Percentiles rank a stretch among this genome's conserved stretches.
These are phyloP conservation scores for Callionymus lyra DNA, from an alignment of 2,113 vertebrate genomes.

Conservation along the genomic window DNA sequence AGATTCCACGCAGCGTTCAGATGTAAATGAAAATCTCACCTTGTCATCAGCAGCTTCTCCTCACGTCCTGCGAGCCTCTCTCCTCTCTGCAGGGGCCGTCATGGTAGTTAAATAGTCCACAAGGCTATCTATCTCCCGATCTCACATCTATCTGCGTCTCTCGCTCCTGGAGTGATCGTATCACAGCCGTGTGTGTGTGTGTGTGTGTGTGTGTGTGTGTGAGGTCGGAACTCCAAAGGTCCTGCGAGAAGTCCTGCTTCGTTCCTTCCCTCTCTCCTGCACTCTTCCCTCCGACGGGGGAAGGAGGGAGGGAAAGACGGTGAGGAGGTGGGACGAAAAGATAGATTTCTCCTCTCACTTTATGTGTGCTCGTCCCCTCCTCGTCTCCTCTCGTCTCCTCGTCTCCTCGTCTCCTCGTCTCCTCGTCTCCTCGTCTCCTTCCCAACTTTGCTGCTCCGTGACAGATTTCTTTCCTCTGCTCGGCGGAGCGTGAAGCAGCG, in stretches of 20 bases:
- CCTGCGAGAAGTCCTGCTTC: conserved; percentile 29
- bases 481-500: conserved; percentile 34
- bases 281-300: conserved; percentile 27
- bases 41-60: conserved; percentile 30
- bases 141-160: conserved; percentile 11
- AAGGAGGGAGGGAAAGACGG: conserved; percentile 49
- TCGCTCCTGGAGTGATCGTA: conserved; percentile 22
- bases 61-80: conserved; percentile 29
- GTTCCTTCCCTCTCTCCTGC: conserved; percentile 39
- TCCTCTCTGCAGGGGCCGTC: conserved; percentile 52
- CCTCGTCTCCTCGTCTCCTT: conserved; percentile 13
- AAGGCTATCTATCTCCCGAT: conserved; percentile 14
- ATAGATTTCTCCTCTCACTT: conserved; percentile 52
- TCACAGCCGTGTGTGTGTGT: conserved; percentile 13
- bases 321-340: conserved; percentile 53
- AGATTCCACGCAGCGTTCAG: background rate
- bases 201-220: conserved; percentile 7
- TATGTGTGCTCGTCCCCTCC: no score
- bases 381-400: conserved; percentile 14
- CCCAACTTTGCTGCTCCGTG: conserved; percentile 35
- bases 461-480: conserved; percentile 42
- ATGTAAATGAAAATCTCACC: conserved; percentile 38
- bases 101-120: conserved; percentile 47
- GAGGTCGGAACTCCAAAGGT: conserved; percentile 53
- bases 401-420: conserved; percentile 4